A percentile compares a stretch with the other conserved stretches of the same genome.
These are phyloP conservation scores for Oryzias dopingdopingensis DNA, from an alignment of 2,797 vertebrate genomes.

Conservation along the genomic window DNA sequence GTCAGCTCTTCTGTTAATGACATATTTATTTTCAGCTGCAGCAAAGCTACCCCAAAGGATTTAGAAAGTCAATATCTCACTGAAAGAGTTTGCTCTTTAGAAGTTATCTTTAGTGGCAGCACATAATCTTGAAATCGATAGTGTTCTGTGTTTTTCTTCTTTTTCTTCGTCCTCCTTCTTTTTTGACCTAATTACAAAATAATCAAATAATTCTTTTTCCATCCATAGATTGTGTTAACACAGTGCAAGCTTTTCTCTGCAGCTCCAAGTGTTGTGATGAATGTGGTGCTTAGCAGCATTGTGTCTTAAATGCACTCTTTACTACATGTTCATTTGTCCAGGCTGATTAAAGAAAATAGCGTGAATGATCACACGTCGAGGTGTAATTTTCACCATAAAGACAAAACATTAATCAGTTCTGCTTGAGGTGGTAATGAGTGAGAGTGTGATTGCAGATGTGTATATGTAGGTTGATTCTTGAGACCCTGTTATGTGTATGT, in stretches of 20 bases:
- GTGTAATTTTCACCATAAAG: slow-evolving; percentile 36
- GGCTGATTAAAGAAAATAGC: slow-evolving; percentile 18
- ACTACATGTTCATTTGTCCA: slow-evolving; percentile 43
- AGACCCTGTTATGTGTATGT: slow-evolving; percentile 18
- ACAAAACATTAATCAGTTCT: slow-evolving; percentile 36
- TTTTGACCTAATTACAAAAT: slow-evolving; percentile 66
- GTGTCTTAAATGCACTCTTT: slow-evolving; percentile 36
- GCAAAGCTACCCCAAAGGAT: slow-evolving; percentile 34
- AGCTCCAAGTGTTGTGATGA: slow-evolving; percentile 51
- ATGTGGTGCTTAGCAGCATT: slow-evolving; percentile 43
- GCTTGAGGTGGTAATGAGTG: slow-evolving; percentile 34
- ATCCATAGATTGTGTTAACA: slow-evolving; percentile 59
- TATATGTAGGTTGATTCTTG: slow-evolving; percentile 13
- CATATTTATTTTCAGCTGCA: slow-evolving; percentile 40
- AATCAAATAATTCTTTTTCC: slow-evolving; percentile 52
- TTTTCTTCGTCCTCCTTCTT: background rate
- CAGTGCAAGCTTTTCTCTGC: slow-evolving; percentile 39
- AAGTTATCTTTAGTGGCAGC: slow-evolving; percentile 53
- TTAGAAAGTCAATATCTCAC: slow-evolving; percentile 52
- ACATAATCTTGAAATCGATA: slow-evolving; percentile 52
- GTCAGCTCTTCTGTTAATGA: slow-evolving; percentile 56
- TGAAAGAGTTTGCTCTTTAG: slow-evolving; percentile 37
- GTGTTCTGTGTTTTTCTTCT: slow-evolving; percentile 28
- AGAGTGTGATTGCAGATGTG: slow-evolving; percentile 22
- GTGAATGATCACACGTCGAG: slow-evolving; percentile 36